phyloP scores from a whole-genome alignment of 2,888 invertebrate species.

The Subacronicta megacephala region DNA sequence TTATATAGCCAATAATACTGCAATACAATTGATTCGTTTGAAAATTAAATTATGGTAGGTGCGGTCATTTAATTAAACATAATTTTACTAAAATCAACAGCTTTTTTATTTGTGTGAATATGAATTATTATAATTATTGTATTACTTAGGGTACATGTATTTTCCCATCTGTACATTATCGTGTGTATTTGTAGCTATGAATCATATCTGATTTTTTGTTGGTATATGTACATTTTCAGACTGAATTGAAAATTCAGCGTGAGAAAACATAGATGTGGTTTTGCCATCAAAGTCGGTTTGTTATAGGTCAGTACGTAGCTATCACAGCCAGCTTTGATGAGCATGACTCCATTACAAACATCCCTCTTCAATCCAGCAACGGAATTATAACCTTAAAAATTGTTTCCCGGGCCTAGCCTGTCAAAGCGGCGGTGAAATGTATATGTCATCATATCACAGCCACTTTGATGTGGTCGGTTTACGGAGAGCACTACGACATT shows the following conservation, averaged over 20 bases:
- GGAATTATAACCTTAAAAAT: slow-evolving; percentile 9
- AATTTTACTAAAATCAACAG: too few species aligned
- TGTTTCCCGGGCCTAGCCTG: slow-evolving; percentile 91
- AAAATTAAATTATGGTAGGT: too few species aligned
- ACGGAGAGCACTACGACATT: slow-evolving; percentile 67
- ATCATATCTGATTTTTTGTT: background rate
- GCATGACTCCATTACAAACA: slow-evolving; percentile 91
- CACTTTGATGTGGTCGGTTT: slow-evolving; percentile 98
- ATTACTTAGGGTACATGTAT: too few species aligned
- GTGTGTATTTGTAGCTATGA: background rate
- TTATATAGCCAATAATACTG: too few species aligned
- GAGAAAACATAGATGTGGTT: slow-evolving; percentile 76
- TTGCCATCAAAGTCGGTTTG: slow-evolving; percentile 95
- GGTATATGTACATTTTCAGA: slow-evolving; percentile 33
- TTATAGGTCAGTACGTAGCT: slow-evolving; percentile 92
- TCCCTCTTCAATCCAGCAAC: slow-evolving; percentile 21
- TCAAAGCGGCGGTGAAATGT: slow-evolving; percentile 97
- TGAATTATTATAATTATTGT: too few species aligned
- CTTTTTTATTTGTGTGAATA: too few species aligned
- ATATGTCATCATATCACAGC: slow-evolving; percentile 96
- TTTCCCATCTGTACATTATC: too few species aligned
- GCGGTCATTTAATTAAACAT: too few species aligned
- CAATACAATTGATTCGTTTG: too few species aligned
- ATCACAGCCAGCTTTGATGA: slow-evolving; percentile 99
- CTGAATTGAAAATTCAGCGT: slow-evolving; percentile 9